Conservation (phyloP, 2,113 vertebrate genomes). For the Pluvialis apricaria region DNA sequence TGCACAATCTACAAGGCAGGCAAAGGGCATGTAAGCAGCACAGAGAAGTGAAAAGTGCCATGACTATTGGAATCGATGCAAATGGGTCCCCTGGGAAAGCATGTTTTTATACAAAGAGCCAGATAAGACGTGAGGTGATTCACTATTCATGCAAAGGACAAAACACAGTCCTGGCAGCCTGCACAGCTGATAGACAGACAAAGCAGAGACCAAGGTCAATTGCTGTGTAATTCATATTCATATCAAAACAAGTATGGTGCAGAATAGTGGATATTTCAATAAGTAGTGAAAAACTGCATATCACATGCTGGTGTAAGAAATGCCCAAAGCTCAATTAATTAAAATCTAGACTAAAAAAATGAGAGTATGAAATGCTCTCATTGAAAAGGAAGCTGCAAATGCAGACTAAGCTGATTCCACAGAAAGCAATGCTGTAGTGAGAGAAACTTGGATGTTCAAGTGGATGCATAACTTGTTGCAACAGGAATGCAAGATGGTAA, state of each 20-base stretch:
- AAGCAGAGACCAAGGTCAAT: background rate
- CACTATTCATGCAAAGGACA: background rate
- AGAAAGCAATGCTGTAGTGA: background rate
- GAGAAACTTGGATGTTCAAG: background rate
- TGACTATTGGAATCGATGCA: background rate
- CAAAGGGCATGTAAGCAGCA: background rate
- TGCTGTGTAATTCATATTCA: background rate
- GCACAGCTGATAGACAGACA: background rate
- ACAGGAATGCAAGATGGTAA: background rate
- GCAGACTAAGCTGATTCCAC: background rate
- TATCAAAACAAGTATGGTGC: background rate
- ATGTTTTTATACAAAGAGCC: background rate
- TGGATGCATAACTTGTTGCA: background rate
- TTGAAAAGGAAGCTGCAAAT: background rate
- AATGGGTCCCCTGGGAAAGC: background rate
- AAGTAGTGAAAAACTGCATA: background rate
- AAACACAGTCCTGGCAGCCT: background rate
- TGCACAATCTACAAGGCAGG: background rate
- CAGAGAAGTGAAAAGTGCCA: background rate
- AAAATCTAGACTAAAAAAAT: background rate
- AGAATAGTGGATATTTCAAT: background rate
- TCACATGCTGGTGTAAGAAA: background rate
- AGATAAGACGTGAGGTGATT: background rate
- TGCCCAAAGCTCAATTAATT: background rate
- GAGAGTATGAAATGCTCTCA: background rate